These are phyloP conservation scores for Orchesella cincta DNA, from an alignment of 1,140 invertebrate genomes.

Conservation along the genomic window DNA sequence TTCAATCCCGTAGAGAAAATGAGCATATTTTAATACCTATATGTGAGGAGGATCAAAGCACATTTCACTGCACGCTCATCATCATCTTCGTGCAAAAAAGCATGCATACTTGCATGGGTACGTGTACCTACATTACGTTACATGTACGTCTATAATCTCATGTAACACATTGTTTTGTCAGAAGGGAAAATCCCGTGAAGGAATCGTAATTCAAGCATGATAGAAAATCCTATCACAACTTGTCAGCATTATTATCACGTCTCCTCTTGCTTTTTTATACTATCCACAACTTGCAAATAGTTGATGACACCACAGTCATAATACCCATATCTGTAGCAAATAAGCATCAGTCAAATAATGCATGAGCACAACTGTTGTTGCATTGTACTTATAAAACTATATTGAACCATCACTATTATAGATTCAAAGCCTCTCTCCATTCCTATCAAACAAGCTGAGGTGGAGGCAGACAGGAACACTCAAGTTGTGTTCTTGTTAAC, in stretches of 20 bases:
- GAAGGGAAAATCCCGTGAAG: background rate
- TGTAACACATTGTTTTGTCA: background rate
- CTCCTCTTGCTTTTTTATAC: background rate
- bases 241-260: constrained; percentile 30
- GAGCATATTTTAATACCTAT: no score
- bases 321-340: background rate
- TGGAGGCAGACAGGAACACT: no score
- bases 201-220: constrained; percentile 27
- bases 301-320: background rate
- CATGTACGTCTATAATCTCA: constrained; percentile 15
- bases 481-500: no score
- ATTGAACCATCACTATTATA: no score
- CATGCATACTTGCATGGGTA: background rate
- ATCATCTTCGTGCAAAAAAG: background rate
- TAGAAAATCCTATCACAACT: constrained; percentile 24
- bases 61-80: constrained; percentile 3
- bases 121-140: background rate
- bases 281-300: background rate
- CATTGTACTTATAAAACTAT: no score
- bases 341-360: no score
- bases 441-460: no score
- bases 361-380: background rate
- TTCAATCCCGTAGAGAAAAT: no score
- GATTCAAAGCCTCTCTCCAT: no score
- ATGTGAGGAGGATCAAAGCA: constrained; percentile 17